Base-by-base conservation (phyloP, 2,888 invertebrate species). In the Gnatocerus cornutus region DNA sequence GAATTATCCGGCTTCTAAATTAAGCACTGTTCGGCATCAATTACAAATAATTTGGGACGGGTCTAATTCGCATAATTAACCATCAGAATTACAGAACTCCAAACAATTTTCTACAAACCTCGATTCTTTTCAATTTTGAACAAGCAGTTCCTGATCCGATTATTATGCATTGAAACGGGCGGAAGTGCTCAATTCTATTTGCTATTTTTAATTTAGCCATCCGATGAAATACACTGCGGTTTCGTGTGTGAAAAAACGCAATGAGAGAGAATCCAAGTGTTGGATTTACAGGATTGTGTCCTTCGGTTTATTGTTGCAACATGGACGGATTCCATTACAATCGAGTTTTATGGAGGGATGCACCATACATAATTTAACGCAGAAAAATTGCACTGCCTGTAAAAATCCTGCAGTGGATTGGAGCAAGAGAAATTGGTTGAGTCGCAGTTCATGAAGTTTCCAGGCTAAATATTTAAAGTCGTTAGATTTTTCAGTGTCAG, bases 11-110 rank as follows among this genome's bases (percentile, higher is more conserved):
- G 41, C 43, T 13, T 21, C 45, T 59, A 48, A 46, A 59, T 59
- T 33, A 39, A 50, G 48, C 48, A 50, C 9, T 37, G 48, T 39
- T 14, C 10, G 13, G 6, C 61, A 50, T 61, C 48, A 61, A 50
- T 61, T 61, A 61, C 48, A 39, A 61, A 46, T 39, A 61, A 48
- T 61, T 61, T 61, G 27, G 61, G 61, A 48, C 48, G 9, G 50
- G 50, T 16, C 61, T 61, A 61, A 61, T 61, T 61, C 61, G 9
- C 30, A 39, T 48, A 61, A 61, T 59, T 29, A 59, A 29, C 45
- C 33, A 53, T 53, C 37, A 1, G 48, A 10, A 53, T 33, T 53
- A 33, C 37, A 37, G 8, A 9, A 16, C 6, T 14, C 7, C 16
- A 46, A 50, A n/a, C 50, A 27, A 50, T 30, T 50, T 39, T 39